Evolutionary conservation across 2,888 invertebrate genomes (phyloP).

Genomic region (Callimorpha dominula): DNA sequence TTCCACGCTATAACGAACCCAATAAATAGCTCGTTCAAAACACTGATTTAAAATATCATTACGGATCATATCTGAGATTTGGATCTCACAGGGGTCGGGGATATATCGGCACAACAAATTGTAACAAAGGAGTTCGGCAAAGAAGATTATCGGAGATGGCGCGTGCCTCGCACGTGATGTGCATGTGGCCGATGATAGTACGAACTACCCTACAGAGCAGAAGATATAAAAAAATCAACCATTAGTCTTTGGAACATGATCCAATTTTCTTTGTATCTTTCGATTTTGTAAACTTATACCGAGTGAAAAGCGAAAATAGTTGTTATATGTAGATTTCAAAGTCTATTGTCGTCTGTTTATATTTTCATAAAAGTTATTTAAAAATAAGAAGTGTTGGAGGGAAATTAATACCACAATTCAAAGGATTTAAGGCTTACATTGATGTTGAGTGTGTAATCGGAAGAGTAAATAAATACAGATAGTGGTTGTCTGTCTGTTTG

Average conservation of each 20-base stretch:
- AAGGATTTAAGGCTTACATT: slow-evolving; percentile 84
- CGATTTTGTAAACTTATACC: slow-evolving; percentile 44
- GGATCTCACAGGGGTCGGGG: slow-evolving; percentile 74
- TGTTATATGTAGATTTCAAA: slow-evolving; percentile 49
- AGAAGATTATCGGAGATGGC: slow-evolving; percentile 84
- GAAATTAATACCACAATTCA: slow-evolving; percentile 86
- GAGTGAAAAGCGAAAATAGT: slow-evolving; percentile 51
- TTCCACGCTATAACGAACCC: slow-evolving; percentile 51
- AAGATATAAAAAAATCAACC: slow-evolving; percentile 46
- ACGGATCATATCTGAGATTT: slow-evolving; percentile 79
- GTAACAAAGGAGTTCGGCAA: slow-evolving; percentile 83
- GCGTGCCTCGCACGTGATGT: slow-evolving; percentile 81
- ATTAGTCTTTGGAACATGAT: slow-evolving; percentile 21
- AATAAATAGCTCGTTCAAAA: slow-evolving; percentile 73
- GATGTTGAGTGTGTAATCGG: slow-evolving; percentile 81
- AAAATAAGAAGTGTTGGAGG: slow-evolving; percentile 84
- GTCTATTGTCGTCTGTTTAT: slow-evolving; percentile 45
- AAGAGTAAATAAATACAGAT: slow-evolving; percentile 80
- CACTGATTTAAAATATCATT: slow-evolving; percentile 86
- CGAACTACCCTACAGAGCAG: slow-evolving; percentile 66
- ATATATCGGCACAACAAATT: slow-evolving; percentile 81
- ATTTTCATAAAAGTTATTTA: slow-evolving; percentile 64
- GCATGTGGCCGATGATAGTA: slow-evolving; percentile 75
- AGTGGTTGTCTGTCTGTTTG: slow-evolving; percentile 64
- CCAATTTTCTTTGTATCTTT: slow-evolving; percentile 24